Evolutionary conservation across 2,113 vertebrate genomes (phyloP).

Genomic region (Maccullochella peelii): DNA sequence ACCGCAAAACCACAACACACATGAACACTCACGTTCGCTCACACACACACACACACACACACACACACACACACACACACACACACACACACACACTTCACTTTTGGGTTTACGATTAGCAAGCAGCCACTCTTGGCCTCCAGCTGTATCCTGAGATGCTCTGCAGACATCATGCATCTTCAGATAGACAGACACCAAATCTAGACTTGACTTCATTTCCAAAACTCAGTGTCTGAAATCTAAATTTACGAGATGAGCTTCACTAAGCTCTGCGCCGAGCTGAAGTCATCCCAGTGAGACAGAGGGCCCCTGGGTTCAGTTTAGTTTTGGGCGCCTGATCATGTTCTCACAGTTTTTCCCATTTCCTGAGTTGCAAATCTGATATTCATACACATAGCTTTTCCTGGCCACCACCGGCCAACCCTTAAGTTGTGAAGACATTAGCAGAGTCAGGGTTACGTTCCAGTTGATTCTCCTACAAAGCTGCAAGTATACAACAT

Average conservation of each 20-base stretch:
- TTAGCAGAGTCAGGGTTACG: conserved; percentile 60
- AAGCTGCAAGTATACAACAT: conserved; percentile 19
- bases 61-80: background rate
- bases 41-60: background rate
- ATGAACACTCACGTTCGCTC: background rate
- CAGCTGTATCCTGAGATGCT: conserved; percentile 30
- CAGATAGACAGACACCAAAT: conserved; percentile 35
- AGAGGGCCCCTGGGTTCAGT: conserved; percentile 41
- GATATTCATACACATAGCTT: conserved; percentile 59
- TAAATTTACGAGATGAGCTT: conserved; percentile 27
- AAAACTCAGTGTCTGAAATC: conserved; percentile 43
- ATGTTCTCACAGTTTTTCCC: conserved; percentile 58
- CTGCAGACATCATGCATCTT: conserved; percentile 28
- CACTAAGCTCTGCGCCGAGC: conserved; percentile 17
- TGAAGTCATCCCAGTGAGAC: conserved; percentile 49
- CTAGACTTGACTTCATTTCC: conserved; percentile 37
- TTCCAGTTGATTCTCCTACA: conserved; percentile 61
- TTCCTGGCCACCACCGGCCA: conserved; percentile 42
- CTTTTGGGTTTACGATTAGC: conserved; percentile 24
- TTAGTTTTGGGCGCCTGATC: conserved; percentile 52
- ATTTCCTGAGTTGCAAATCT: conserved; percentile 67
- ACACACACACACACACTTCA: background rate
- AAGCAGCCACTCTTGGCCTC: conserved; percentile 23
- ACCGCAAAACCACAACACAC: conserved; percentile 40
- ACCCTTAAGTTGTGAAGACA: conserved; percentile 64